Conservation (phyloP, 2,797 vertebrate species). For the Petrocephalus schoutedeni region DNA sequence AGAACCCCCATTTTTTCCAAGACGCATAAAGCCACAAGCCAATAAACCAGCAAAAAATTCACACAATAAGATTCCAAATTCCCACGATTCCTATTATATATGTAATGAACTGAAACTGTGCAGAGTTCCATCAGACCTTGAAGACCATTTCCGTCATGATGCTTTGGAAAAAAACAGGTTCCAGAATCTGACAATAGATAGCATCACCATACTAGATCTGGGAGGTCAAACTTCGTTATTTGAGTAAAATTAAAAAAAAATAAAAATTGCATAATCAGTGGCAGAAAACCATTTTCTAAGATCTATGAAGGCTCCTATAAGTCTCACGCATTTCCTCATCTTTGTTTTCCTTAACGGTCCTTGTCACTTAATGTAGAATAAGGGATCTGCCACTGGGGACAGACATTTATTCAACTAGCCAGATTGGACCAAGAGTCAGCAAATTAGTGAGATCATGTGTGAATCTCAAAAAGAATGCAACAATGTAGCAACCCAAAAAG, state of each 20-base stretch:
- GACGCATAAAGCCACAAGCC: background rate
- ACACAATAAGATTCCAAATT: background rate
- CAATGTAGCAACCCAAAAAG: background rate
- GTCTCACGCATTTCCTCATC: background rate
- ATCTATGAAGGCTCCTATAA: background rate
- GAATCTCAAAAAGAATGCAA: background rate
- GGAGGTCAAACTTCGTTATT: background rate
- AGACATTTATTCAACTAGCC: background rate
- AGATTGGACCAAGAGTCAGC: background rate
- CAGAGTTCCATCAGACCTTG: background rate
- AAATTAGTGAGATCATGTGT: background rate
- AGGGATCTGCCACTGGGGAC: background rate
- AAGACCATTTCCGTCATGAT: background rate
- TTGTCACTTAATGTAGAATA: background rate
- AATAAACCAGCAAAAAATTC: background rate
- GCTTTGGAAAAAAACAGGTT: background rate
- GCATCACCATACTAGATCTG: background rate
- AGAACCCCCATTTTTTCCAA: background rate
- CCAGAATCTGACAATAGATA: background rate
- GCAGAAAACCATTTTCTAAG: background rate
- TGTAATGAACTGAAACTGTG: background rate
- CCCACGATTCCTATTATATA: background rate
- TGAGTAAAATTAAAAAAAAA: background rate
- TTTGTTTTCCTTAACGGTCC: background rate
- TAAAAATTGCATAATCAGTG: background rate